Conservation (phyloP, 2,797 vertebrate species). For the Brachyrhaphis roseni region DNA sequence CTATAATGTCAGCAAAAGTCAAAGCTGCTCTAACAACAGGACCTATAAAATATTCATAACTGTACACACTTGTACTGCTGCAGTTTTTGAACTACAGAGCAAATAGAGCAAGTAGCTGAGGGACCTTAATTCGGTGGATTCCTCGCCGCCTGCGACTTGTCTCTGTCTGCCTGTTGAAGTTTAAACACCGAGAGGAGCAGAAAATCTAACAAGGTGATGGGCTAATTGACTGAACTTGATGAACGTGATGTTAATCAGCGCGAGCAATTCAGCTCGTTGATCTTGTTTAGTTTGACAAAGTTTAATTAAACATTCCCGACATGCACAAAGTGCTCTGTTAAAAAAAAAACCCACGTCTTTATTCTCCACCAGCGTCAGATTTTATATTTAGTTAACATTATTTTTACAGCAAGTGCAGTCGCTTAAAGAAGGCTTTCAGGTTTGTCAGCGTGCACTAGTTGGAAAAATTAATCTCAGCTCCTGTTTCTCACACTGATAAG, state of each 20-base stretch:
- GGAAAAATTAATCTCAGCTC: slow-evolving; percentile 14
- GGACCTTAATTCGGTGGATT: not conserved
- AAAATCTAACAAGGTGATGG: slow-evolving; percentile 35
- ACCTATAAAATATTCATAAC: slow-evolving; percentile 8
- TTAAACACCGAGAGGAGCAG: slow-evolving; percentile 15
- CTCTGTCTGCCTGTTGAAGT: not conserved
- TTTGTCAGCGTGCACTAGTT: slow-evolving; percentile 1
- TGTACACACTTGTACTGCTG: not conserved
- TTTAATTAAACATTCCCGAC: slow-evolving; percentile 53
- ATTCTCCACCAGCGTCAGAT: slow-evolving; percentile 5
- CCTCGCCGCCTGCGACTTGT: not conserved
- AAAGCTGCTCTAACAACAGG: not conserved
- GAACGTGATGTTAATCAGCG: slow-evolving; percentile 46
- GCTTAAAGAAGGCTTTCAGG: slow-evolving; percentile 18
- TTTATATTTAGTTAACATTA: slow-evolving; percentile 17
- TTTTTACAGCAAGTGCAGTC: slow-evolving; percentile 7
- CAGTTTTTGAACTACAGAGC: not conserved
- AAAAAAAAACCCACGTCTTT: slow-evolving; percentile 12
- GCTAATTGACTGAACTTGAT: slow-evolving; percentile 49
- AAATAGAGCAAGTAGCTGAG: not conserved
- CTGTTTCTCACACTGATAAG: slow-evolving; percentile 26
- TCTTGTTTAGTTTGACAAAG: slow-evolving; percentile 50
- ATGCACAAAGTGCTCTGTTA: slow-evolving; percentile 7
- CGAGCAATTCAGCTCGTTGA: slow-evolving; percentile 33
- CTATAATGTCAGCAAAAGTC: not conserved